Evolutionary conservation across 2,113 vertebrate species (phyloP).

Genomic region (Mustelus asterias): DNA sequence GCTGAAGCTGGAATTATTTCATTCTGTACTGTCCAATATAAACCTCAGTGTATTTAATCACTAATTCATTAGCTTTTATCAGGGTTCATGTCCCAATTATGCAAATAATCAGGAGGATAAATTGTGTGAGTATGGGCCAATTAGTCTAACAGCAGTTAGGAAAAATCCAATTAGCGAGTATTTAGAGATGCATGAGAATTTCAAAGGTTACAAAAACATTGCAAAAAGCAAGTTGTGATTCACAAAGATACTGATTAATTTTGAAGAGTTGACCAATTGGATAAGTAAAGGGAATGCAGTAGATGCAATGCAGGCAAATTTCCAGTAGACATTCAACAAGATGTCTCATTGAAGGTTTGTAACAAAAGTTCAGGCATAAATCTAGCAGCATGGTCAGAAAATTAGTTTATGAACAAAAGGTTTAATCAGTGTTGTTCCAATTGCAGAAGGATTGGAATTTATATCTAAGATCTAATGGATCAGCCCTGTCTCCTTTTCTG

Average conservation of each 20-base stretch:
- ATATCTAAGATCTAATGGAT: no score
- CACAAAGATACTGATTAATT: neutral
- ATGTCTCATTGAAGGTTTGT: neutral
- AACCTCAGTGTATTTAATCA: neutral
- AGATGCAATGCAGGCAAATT: neutral
- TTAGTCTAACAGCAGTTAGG: no score
- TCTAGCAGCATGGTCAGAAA: constrained; percentile 2
- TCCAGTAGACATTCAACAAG: neutral
- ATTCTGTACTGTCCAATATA: neutral
- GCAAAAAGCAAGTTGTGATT: neutral
- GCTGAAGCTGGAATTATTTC: neutral
- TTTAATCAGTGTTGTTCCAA: no score
- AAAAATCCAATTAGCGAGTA: neutral
- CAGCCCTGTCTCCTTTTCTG: no score
- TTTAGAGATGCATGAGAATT: neutral
- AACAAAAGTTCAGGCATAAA: neutral
- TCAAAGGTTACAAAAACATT: neutral
- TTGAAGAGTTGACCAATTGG: neutral
- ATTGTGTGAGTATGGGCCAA: neutral
- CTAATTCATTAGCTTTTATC: neutral
- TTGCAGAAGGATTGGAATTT: no score
- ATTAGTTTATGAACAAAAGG: neutral
- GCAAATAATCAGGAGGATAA: neutral
- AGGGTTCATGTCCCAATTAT: neutral
- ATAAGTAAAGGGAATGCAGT: neutral